Evolutionary conservation across 1,140 invertebrate species (phyloP), one percentile per base, ranked within the genome.

Genomic region (Aethina tumida): DNA sequence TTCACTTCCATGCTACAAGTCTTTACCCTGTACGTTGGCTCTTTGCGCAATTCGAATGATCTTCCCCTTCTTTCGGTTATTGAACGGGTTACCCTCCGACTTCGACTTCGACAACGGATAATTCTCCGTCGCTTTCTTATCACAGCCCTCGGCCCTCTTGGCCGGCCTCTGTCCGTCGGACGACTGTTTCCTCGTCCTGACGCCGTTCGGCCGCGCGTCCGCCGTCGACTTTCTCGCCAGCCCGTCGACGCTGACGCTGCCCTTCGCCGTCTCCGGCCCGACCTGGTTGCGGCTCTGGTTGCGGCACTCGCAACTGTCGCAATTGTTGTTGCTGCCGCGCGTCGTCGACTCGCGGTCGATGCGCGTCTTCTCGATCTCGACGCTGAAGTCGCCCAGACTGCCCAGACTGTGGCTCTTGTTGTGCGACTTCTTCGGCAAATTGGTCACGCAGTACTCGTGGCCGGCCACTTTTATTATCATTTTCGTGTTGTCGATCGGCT

Each of bases 391-490:
- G 8, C 52, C 50, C 40, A 62, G 47, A 33, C 58, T 60, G 14
- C 56, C 56, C 17, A 60, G 42, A 41, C 58, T 60, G 24, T 48
- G 54, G 31, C 57, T 58, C 45, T 60, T 60, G 26, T 46, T 52
- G 28, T 60, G 52, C n/a, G n/a, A n/a, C 14, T 48, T 39, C 37
- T 55, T 56, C 13, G 49, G 53, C 15, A 50, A 45, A 32, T 62
- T 62, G n/a, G 58, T 59, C 13, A 63, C 60, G 35, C 49, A 55
- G 49, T 64, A 66, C 36, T 63, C 59, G 29, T 63, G 56, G 9
- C 65, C 65, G 20, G 61, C 65, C 12, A 64, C 62, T 35, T 65
- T 63, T 30, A 66, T 66, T n/a, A 60, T 48, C 61, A 66, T 64
- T 24, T 59, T 59, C 5, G 62, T 62, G 35, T 65, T 66, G 48